These are phyloP conservation scores for Syrista parreyssii DNA, from an alignment of 2,888 invertebrate species.

Conservation along the genomic window DNA sequence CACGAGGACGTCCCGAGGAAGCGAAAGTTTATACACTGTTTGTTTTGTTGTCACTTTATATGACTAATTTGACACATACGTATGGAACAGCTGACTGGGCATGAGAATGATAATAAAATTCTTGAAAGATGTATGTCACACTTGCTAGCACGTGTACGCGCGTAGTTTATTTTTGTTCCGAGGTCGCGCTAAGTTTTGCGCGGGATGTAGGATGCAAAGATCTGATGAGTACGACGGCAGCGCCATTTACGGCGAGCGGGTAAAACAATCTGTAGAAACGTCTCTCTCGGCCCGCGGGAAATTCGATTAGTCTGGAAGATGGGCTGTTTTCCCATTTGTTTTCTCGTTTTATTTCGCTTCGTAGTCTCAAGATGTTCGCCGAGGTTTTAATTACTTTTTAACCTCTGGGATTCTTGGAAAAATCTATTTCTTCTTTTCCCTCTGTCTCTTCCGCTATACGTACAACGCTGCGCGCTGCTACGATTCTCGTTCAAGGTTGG, in stretches of 20 bases:
- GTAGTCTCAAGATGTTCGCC: neutral
- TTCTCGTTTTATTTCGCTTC: slow-evolving; percentile 45
- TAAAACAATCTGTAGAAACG: slow-evolving; percentile 62
- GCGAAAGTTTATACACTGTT: neutral
- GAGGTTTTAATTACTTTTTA: neutral
- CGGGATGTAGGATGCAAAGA: slow-evolving; percentile 8
- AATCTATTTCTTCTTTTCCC: neutral
- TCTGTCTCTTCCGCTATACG: neutral
- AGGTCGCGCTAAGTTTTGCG: slow-evolving; percentile 8
- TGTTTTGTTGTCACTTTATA: neutral
- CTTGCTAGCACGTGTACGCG: neutral
- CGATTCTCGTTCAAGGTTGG: neutral
- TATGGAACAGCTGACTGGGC: neutral
- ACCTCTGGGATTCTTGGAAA: neutral
- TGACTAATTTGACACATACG: neutral
- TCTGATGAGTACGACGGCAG: neutral
- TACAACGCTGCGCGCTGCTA: neutral
- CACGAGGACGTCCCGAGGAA: neutral
- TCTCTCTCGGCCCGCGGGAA: slow-evolving; percentile 52
- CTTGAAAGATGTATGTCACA: neutral
- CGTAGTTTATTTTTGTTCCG: slow-evolving; percentile 8
- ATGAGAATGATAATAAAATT: neutral
- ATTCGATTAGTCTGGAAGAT: slow-evolving; percentile 63
- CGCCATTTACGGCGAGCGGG: slow-evolving; percentile 31
- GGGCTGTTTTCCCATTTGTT: slow-evolving; percentile 57